Conservation (phyloP, 2,888 invertebrate species). For the Ectemnius lituratus region DNA sequence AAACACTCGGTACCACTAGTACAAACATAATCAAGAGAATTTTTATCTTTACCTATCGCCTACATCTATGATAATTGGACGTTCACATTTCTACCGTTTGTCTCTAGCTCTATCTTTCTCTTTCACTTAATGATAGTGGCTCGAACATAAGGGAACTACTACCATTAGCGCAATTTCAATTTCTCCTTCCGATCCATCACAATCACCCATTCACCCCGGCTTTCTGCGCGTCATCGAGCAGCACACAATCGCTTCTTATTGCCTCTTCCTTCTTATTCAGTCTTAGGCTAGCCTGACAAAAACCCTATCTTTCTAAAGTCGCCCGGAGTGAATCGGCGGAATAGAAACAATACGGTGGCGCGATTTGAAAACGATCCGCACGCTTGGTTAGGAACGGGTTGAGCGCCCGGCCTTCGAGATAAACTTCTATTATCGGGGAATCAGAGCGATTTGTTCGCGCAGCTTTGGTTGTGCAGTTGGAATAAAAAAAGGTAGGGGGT, state of each 20-base stretch:
- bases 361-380: constrained; percentile 3
- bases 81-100: neutral
- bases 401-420: neutral
- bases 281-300: neutral
- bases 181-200: neutral
- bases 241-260: neutral
- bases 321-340: neutral
- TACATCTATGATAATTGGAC: neutral
- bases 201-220: neutral
- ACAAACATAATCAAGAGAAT: neutral
- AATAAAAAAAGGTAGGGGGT: neutral
- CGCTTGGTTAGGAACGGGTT: neutral
- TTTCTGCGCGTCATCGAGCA: neutral
- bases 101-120: too few species aligned
- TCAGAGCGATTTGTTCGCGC: neutral
- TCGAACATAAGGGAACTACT: neutral
- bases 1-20: too few species aligned
- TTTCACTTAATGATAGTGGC: neutral
- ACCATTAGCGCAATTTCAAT: neutral
- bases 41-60: constrained; percentile 1
- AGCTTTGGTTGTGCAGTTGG: neutral
- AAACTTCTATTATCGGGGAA: constrained; percentile 3
- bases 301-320: neutral
- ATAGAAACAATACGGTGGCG: neutral
- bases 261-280: neutral